Evolutionary conservation across 2,888 invertebrate species (phyloP).

Genomic region (Chrysopilus asiliformis): DNA sequence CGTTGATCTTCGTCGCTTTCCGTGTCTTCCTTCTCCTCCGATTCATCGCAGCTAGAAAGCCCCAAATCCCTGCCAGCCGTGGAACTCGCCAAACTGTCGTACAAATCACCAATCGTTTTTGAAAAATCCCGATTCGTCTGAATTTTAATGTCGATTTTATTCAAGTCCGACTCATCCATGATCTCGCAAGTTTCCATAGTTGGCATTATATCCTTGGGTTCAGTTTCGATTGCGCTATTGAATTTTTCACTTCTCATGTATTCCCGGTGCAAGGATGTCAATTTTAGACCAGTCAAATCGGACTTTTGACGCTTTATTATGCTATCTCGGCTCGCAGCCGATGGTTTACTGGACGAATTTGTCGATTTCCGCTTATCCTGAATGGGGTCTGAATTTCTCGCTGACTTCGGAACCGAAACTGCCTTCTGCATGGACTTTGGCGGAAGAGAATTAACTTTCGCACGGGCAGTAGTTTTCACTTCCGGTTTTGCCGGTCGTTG

Average conservation of each 20-base stretch:
- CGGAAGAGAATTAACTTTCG: slow-evolving; percentile 31
- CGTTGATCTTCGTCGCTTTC: slow-evolving; percentile 59
- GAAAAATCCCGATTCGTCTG: slow-evolving; percentile 36
- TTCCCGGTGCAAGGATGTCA: slow-evolving; percentile 34
- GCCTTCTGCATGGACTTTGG: slow-evolving; percentile 5
- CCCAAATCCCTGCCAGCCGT: slow-evolving; percentile 14
- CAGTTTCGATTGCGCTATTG: slow-evolving; percentile 17
- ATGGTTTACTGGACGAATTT: slow-evolving; percentile 5
- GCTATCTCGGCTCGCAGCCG: slow-evolving; percentile 20
- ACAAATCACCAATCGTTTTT: slow-evolving; percentile 34
- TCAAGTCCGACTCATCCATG: slow-evolving; percentile 17
- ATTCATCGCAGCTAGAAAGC: slow-evolving; percentile 40
- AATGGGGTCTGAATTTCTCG: slow-evolving; percentile 2
- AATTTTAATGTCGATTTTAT: slow-evolving; percentile 35
- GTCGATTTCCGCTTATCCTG: background rate
- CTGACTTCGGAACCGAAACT: background rate
- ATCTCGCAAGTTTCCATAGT: slow-evolving; percentile 3
- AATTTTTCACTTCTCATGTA: slow-evolving; percentile 34
- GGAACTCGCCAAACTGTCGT: slow-evolving; percentile 26
- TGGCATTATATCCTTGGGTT: background rate
- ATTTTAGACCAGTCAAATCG: slow-evolving; percentile 46
- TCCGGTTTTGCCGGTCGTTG: slow-evolving; percentile 19
- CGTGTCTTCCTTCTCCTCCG: slow-evolving; percentile 38
- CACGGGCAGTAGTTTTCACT: slow-evolving; percentile 32
- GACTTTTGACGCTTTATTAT: slow-evolving; percentile 43